phyloP scores from a whole-genome alignment of 2,797 vertebrate species.

The Periophthalmus magnuspinnatus region DNA sequence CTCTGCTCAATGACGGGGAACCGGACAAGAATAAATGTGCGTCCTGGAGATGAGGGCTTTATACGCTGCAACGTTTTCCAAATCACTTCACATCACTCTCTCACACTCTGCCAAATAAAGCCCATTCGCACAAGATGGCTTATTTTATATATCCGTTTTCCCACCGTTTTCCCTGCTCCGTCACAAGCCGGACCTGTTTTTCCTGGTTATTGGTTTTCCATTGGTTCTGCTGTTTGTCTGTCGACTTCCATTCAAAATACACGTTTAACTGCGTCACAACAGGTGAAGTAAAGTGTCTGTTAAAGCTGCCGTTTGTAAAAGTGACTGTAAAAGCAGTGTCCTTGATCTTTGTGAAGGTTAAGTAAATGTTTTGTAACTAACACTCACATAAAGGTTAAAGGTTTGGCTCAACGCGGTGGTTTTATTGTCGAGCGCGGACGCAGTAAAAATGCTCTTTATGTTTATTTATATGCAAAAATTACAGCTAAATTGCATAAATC shows the following conservation, averaged over 20 bases:
- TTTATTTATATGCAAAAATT: too few relatives aligned
- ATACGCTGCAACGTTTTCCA: constrained; percentile 44
- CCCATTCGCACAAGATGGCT: constrained; percentile 17
- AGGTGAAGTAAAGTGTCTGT: background rate
- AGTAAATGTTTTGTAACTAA: background rate
- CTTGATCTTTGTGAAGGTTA: background rate
- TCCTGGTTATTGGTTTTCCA: background rate
- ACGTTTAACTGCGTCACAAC: background rate
- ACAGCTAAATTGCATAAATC: too few relatives aligned
- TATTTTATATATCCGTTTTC: background rate
- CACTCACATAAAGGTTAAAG: constrained; percentile 1
- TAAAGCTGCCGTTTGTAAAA: background rate
- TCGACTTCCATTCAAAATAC: background rate
- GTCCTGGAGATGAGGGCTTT: constrained; percentile 47
- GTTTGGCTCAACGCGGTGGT: background rate
- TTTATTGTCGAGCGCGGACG: background rate
- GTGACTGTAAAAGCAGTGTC: background rate
- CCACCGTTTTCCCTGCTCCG: background rate
- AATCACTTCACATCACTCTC: constrained; percentile 59
- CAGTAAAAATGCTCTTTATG: too few relatives aligned
- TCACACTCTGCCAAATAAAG: constrained; percentile 17
- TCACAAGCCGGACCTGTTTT: background rate
- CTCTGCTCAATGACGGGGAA: constrained; percentile 54
- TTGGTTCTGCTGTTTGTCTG: background rate
- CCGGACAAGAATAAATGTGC: constrained; percentile 43